Evolutionary conservation across 2,888 invertebrate species (phyloP), one percentile per base, ranked within the genome.

Genomic region (Petrolisthes manimaculis): DNA sequence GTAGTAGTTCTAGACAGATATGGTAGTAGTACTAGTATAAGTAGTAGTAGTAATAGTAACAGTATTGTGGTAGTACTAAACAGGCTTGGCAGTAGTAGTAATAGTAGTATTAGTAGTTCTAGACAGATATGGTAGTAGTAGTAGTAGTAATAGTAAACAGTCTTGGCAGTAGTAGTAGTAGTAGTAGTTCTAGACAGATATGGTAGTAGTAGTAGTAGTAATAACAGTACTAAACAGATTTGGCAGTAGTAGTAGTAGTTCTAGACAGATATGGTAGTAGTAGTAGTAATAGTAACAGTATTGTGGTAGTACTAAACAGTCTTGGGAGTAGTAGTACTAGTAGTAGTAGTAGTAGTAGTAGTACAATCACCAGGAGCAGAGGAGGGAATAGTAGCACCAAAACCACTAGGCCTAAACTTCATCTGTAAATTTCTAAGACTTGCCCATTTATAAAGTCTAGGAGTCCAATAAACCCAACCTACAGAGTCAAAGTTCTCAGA

Each of bases 381-480:
- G 2, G 86, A 69, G 0, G 80, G 86, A 6, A 80, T 74, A 2
- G 86, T 71, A 18, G 74, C 69, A 9, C 86, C 86, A 24, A 88
- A 88, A 53, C 61, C 55, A 8, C 67, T 74, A 4, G 88, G 88
- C 37, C 88, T 51, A 21, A 88, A 14, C 74, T 88, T 88, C 79
- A 88, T 79, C 37, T 79, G 74, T 12, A 88, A 61, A 14, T 21
- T 53, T 18, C 82, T 53, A 3, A 88, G 83, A 12, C 84, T 84
- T 6, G 84, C 84, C 88, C 88, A 88, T n/a, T 88, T 84, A n/a
- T 88, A 88, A 21, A 56, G 54, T 0, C 84, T 37, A 51, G 88
- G 88, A 9, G 69, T 84, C 88, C 88, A 88, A 56, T 88, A 88
- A 6, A 88, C 88, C 88, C 88, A 88, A 74, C 88, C 88, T 3